phyloP scores from a whole-genome alignment of 2,888 invertebrate species.

The Idaea dimidiata region DNA sequence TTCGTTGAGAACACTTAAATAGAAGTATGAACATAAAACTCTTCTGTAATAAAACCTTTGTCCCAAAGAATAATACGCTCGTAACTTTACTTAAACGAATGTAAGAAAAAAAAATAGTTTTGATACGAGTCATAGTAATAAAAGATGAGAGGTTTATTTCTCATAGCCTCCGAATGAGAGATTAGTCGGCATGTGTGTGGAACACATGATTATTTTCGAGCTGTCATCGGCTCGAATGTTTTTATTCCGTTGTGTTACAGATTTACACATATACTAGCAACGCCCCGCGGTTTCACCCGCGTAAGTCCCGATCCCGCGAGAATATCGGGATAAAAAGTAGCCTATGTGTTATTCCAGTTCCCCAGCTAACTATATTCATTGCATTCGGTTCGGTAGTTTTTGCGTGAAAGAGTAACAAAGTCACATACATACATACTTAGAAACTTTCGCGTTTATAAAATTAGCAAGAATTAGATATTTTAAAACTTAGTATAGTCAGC shows the following conservation, averaged over 20 bases:
- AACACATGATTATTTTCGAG: constrained; percentile 59
- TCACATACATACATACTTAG: constrained; percentile 5
- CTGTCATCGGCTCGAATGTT: constrained; percentile 47
- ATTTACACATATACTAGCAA: too few relatives aligned
- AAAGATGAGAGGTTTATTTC: constrained; percentile 8
- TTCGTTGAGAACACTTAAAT: not conserved
- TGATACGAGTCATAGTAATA: constrained; percentile 17
- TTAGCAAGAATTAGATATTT: too few relatives aligned
- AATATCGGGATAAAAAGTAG: too few relatives aligned
- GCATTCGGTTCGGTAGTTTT: too few relatives aligned
- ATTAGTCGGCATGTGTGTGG: constrained; percentile 50
- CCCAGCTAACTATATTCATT: too few relatives aligned
- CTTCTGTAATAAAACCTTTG: constrained; percentile 1
- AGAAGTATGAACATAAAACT: not conserved
- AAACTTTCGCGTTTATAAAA: too few relatives aligned
- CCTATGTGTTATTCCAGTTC: too few relatives aligned
- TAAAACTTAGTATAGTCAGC: too few relatives aligned
- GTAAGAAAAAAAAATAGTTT: not conserved
- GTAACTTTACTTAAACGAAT: not conserved
- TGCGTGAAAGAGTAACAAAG: too few relatives aligned
- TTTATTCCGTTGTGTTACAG: constrained; percentile 19
- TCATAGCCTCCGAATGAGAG: constrained; percentile 42
- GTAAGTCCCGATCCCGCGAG: too few relatives aligned
- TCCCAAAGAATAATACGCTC: not conserved
- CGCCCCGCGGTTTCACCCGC: too few relatives aligned